Evolutionary conservation across 2,113 vertebrate genomes (phyloP), one percentile per base, ranked within the genome.

Genomic region (Telmatochromis sp.): DNA sequence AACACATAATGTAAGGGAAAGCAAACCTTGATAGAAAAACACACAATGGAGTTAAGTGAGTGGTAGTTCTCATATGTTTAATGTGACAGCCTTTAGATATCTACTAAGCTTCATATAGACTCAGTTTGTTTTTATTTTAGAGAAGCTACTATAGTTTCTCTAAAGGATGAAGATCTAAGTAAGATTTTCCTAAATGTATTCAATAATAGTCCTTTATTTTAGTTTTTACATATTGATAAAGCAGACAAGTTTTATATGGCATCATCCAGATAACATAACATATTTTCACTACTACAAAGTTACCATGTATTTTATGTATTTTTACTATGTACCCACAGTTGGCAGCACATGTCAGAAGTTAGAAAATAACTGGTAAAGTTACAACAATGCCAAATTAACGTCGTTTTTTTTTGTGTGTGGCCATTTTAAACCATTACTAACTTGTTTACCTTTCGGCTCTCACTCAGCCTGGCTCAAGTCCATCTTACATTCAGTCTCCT

Each of bases 391-490:
- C 37, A 23, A 78, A 31, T 7, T 47, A 49, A 51, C 7, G 5
- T n/a, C n/a, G n/a, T n/a, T 14, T n/a, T 42, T 78, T 63, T 53
- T 2, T 12, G 58, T 63, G 31, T 31, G 54, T 28, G 6, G 31
- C 2, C 33, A 19, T 75, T 54, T 65, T 13, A 73, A 21, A 15
- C 13, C 14, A 33, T 82, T 78, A 37, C 84, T 73, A 80, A 60
- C 75, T 58, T 91, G 86, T 91, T 91, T 84, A 40, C 81, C 70
- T 40, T 84, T 86, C 5, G 70, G 51, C 42, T 15, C 49, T 83
- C 55, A n/a, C 58, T 88, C 58, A 51, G 54, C 54, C 89, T 93
- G 94, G 92, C 92, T 83, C 47, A 1, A 60, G 26, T 89, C 92
- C 95, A 94, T 91, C 75, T 85, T 33, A 37, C 17, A 9, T 86